Base-by-base conservation (phyloP, 2,797 vertebrate species). In the Rhyacichthys aspro region DNA sequence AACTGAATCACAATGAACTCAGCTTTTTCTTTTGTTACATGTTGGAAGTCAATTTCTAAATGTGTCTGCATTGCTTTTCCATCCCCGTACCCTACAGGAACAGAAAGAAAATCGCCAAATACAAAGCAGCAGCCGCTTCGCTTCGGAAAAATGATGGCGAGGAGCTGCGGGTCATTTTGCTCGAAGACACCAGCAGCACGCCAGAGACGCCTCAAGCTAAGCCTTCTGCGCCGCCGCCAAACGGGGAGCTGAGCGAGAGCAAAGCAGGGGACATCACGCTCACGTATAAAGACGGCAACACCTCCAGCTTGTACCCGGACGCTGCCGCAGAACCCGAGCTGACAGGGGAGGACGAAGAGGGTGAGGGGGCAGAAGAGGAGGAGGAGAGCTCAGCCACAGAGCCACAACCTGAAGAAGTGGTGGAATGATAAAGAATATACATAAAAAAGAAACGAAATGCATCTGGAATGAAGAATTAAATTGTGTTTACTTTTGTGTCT, bases 211-310 rank as follows among this genome's bases (percentile, higher is more conserved):
- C 38, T 8, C 52, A 23, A 23, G 15, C 43, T 36, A 43, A 39
- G n/a, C 9, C 36, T 0, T 16, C 18, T 14, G 18, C 50, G 2
- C n/a, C 53, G 15, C 19, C 34, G 2, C 41, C 32, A 37, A 77
- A 73, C 5, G 63, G 63, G 12, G 76, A 78, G 9, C n/a, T 39
- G 0, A 79, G 55, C 0, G 43, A 76, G 2, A 49, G 81, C 17
- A 79, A 60, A 11, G 7, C 75, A 0, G 93, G 92, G 23, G 77
- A 89, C 0, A 92, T 92, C 1, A 0, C 82, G 36, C 76, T 93
- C 1, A 92, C 92, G 2, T 93, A 93, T 93, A 94, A 91, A 64
- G 92, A 96, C 0, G 93, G 89, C 8, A 93, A 90, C 0, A 38
- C 85, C 2, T 93, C 93, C 0, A 78, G 78, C 1, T 78, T 95